Evolutionary conservation across 2,113 vertebrate species (phyloP), one percentile per base, ranked within the genome.

Genomic region (Astatotilapia flaviijosephi): DNA sequence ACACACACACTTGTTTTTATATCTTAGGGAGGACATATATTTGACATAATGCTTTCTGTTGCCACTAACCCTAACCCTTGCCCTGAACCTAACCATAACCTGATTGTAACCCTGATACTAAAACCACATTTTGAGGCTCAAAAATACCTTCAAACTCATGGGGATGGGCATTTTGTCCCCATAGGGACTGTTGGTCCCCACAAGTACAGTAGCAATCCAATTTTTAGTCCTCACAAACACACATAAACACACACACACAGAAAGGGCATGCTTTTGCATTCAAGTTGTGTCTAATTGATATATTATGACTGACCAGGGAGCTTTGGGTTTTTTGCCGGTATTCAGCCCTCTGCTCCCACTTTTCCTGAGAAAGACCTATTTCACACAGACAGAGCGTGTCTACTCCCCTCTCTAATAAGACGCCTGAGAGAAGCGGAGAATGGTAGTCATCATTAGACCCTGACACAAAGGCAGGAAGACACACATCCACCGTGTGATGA

Each of bases 401-500:
- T 21, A 19, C 45, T 87, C 45, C 80, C 60, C 17, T 28, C 10
- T 45, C 54, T 88, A 80, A 73, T 53, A 75, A 81, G 54, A 88
- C n/a, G 53, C 75, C 65, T 45, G 90, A 88, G 92, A 84, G 55
- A 79, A 55, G 40, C 8, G 4, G 58, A 65, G 88, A 87, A 80
- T 91, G 90, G 89, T 92, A 90, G 88, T 62, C 88, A 82, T 93
- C 92, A 89, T 79, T 87, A 47, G 58, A 83, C 35, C 84, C 90
- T 49, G 42, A 85, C 17, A 33, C 83, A 86, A 83, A 88, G 86
- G 55, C 87, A 83, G 88, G 62, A 82, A 58, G 84, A 82, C 75
- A 23, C 88, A 47, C 65, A 80, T 75, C 14, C 58, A 82, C 86
- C 4, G 3, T n/a, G 55, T 31, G 31, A 86, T 56, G 86, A 84